These are phyloP conservation scores for Heliconius nattereri DNA, from an alignment of 1,140 invertebrate genomes.

Conservation along the genomic window DNA sequence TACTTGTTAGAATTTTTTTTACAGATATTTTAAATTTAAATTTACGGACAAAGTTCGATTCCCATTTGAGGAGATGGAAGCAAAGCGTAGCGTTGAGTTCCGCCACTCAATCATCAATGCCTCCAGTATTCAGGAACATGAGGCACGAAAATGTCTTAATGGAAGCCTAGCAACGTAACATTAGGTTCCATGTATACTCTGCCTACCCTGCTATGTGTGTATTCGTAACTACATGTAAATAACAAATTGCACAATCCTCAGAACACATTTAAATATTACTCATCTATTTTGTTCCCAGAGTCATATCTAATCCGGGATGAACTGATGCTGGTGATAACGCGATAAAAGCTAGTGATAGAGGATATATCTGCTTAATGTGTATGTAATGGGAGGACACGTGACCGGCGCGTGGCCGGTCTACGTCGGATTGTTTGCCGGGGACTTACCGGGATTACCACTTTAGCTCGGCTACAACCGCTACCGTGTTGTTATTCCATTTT, in stretches of 20 bases:
- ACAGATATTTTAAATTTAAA: too few species aligned
- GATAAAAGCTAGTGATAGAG: constrained; percentile 71
- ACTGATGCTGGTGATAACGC: constrained; percentile 62
- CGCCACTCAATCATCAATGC: too few species aligned
- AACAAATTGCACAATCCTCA: background rate
- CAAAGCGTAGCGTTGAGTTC: too few species aligned
- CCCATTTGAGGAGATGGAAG: too few species aligned
- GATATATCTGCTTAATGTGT: constrained; percentile 71
- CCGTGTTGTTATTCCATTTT: constrained; percentile 56
- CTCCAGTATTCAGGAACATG: too few species aligned
- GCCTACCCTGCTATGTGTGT: too few species aligned
- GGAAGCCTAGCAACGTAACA: too few species aligned
- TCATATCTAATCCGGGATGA: constrained; percentile 60
- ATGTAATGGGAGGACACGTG: constrained; percentile 68
- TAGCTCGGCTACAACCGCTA: constrained; percentile 48
- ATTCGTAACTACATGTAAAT: background rate
- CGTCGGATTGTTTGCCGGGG: constrained; percentile 59
- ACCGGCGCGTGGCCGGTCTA: constrained; percentile 48
- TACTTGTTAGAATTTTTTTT: too few species aligned
- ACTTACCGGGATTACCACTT: constrained; percentile 75
- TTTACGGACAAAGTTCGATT: too few species aligned
- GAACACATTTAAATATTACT: constrained; percentile 23
- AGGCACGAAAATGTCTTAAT: too few species aligned
- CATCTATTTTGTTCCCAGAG: constrained; percentile 55
- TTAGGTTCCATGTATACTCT: too few species aligned